These are phyloP conservation scores for Cotesia glomerata DNA, from an alignment of 1,140 invertebrate genomes.

Conservation along the genomic window DNA sequence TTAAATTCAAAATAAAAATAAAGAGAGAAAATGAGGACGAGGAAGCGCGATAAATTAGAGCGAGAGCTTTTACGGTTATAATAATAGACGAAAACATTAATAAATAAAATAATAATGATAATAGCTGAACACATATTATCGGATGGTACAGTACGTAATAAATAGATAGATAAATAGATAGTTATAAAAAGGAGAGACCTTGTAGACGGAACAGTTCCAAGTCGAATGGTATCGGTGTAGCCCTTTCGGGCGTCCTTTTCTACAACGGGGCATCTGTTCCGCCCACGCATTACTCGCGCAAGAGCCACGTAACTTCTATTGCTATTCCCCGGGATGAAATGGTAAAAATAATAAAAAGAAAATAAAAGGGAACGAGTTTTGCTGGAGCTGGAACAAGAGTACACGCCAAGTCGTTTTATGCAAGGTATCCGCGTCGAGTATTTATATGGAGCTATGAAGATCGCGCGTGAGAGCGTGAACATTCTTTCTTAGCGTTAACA, in stretches of 20 bases:
- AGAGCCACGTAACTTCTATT: conserved; percentile 15
- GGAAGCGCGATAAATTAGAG: no score
- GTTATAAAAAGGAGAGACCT: neutral
- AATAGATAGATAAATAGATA: no score
- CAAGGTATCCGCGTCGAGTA: conserved; percentile 25
- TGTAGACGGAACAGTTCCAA: neutral
- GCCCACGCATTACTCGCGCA: conserved; percentile 17
- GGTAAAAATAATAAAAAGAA: conserved; percentile 5
- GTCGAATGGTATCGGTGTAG: neutral
- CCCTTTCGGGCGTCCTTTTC: neutral
- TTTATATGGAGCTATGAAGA: conserved; percentile 35
- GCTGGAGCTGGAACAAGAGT: conserved; percentile 34
- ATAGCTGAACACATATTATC: conserved; percentile 9
- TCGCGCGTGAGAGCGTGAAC: conserved; percentile 18
- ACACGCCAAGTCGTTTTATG: conserved; percentile 31
- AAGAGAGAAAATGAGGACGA: no score
- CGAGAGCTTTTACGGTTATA: no score
- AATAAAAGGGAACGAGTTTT: conserved; percentile 35
- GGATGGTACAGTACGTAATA: neutral
- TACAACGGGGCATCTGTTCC: conserved; percentile 19
- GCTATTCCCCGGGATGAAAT: neutral
- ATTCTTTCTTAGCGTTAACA: neutral
- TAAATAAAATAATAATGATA: no score
- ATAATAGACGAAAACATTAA: no score
- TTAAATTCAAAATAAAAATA: neutral